Evolutionary conservation across 2,797 vertebrate species (phyloP).

Genomic region (Xerus rutilus): DNA sequence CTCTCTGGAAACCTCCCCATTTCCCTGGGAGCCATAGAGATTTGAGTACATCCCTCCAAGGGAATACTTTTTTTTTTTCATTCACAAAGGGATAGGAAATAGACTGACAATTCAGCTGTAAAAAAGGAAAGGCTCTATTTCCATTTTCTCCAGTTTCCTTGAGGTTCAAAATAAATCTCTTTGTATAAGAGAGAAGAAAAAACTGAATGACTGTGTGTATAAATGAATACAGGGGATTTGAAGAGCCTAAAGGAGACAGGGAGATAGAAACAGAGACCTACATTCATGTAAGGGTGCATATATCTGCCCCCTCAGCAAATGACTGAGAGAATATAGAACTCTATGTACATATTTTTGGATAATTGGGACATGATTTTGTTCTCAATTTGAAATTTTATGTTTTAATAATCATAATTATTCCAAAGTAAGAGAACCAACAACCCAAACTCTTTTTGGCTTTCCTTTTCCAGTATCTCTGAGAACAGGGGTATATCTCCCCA

Average conservation of each 20-base stretch:
- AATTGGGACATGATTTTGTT: slow-evolving; percentile 51
- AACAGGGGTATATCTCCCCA: slow-evolving; percentile 64
- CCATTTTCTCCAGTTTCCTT: slow-evolving; percentile 56
- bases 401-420: slow-evolving; percentile 58
- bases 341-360: not conserved
- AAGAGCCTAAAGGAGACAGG: slow-evolving; percentile 45
- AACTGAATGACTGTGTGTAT: not conserved
- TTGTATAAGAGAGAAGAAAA: not conserved
- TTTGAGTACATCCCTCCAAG: slow-evolving; percentile 60
- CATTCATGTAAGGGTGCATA: not conserved
- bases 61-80: not conserved
- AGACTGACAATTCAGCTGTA: slow-evolving; percentile 25
- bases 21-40: slow-evolving; percentile 50
- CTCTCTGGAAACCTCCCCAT: slow-evolving; percentile 61
- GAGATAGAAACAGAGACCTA: slow-evolving; percentile 34
- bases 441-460: slow-evolving; percentile 69
- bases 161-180: slow-evolving; percentile 54
- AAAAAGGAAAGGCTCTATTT: slow-evolving; percentile 39
- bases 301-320: not conserved
- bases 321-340: not conserved
- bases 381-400: slow-evolving; percentile 48
- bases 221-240: not conserved
- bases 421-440: slow-evolving; percentile 59
- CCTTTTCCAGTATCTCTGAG: slow-evolving; percentile 17
- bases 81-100: slow-evolving; percentile 46